Conservation (phyloP, 2,113 vertebrate species). For the Ochotona curzoniae region DNA sequence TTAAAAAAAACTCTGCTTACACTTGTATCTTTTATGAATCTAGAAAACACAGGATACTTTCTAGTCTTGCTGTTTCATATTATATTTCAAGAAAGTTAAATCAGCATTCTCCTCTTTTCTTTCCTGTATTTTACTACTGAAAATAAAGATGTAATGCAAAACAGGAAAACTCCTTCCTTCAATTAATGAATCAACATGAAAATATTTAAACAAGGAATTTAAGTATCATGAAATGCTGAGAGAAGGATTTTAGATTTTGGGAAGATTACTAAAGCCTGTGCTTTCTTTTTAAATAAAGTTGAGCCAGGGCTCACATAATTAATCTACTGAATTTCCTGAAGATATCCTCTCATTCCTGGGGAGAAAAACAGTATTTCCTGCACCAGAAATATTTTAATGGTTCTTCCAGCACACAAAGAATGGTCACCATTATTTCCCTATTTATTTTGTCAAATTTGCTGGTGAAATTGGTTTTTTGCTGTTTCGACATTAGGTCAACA, state of each 20-base stretch:
- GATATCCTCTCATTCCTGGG: constrained; percentile 70
- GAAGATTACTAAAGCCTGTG: constrained; percentile 41
- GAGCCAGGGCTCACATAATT: constrained; percentile 66
- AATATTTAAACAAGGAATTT: constrained; percentile 20
- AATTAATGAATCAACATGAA: constrained; percentile 50
- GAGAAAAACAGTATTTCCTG: constrained; percentile 67
- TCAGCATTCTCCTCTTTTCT: background rate
- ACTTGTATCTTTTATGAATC: background rate
- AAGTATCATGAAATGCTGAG: background rate
- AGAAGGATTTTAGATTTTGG: constrained; percentile 45
- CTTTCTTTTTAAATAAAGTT: constrained; percentile 74
- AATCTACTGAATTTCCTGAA: constrained; percentile 75
- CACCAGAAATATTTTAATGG: constrained; percentile 62
- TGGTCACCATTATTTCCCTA: constrained; percentile 51
- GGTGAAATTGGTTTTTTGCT: constrained; percentile 72
- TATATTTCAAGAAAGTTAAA: background rate
- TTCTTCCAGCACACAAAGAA: constrained; percentile 55
- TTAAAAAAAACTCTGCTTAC: background rate
- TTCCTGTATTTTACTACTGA: background rate
- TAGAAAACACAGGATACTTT: background rate
- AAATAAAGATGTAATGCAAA: background rate
- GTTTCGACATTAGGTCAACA: constrained; percentile 63
- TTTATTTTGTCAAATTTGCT: constrained; percentile 48
- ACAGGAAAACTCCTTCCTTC: background rate
- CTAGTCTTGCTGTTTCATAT: background rate